Evolutionary conservation across 2,113 vertebrate genomes (phyloP), one percentile per base, ranked within the genome.

Genomic region (Thalassarche chlororhynchos): DNA sequence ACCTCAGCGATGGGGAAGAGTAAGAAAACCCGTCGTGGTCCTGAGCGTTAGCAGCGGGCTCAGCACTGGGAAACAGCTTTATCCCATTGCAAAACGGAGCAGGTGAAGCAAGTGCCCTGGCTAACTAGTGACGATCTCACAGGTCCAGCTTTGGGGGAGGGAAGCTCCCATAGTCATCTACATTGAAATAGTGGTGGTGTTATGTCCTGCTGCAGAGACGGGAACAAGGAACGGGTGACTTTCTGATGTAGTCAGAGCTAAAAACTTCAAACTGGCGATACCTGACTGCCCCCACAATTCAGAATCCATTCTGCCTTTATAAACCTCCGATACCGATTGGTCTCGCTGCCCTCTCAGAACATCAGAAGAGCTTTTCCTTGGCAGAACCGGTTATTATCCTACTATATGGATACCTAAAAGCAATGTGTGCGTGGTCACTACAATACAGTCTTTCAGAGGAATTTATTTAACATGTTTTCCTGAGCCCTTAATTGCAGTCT

Each of bases 401-500:
- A 32, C 66, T 70, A 0, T 54, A 46, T 24, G 38, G 54, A 51
- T 62, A 51, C 17, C 54, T 52, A 46, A 77, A 82, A 94, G 44
- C 70, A 82, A 66, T 1, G 3, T 36, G 28, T 38, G 58, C 5
- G 0, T 10, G 65, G 38, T 54, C 54, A 40, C 42, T 76, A 21
- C 54, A 51, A 25, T n/a, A 29, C 9, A 49, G 32, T 31, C 29
- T 83, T 87, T 69, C 54, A 69, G 87, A 89, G 34, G 32, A 84
- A 46, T 84, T 91, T 86, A 84, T 90, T 93, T 76, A 79, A 72
- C 57, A 20, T 13, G 24, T 77, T 91, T 93, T 77, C 70, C 84
- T 74, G 70, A 80, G 87, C 46, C 54, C 55, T 83, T 95, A 92
- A 93, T 90, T 96, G 95, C 70, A 90, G 84, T 36, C 54, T 34